Conservation (phyloP, 2,113 vertebrate genomes). For the Urocolius indicus region DNA sequence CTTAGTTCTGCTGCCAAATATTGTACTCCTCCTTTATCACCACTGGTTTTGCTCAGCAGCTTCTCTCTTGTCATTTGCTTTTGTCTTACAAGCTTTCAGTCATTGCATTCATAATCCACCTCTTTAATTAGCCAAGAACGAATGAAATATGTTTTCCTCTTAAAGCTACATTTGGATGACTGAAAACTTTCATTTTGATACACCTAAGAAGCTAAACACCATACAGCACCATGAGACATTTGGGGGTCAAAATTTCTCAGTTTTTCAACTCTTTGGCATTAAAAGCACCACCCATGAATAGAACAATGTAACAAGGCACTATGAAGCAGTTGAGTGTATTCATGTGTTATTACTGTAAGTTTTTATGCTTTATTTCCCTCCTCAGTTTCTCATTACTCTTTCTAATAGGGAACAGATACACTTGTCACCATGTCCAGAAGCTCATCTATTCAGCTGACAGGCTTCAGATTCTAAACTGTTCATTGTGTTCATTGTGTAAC, state of each 20-base stretch:
- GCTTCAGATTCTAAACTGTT: background rate
- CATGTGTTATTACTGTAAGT: background rate
- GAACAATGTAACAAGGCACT: background rate
- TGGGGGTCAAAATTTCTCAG: background rate
- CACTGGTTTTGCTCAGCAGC: background rate
- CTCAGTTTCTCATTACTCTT: background rate
- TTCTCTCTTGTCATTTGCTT: background rate
- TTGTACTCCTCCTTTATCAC: background rate
- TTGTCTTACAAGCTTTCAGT: background rate
- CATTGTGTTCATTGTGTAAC: background rate
- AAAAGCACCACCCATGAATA: background rate
- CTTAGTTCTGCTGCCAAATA: background rate
- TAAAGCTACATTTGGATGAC: background rate
- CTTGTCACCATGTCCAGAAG: background rate
- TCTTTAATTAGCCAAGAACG: background rate
- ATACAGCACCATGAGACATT: background rate
- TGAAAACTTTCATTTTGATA: background rate
- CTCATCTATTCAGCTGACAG: background rate
- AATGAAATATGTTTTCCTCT: background rate
- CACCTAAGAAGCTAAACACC: background rate
- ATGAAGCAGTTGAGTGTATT: background rate
- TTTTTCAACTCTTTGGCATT: background rate
- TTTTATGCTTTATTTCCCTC: background rate
- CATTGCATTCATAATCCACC: background rate
- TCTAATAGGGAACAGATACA: background rate